phyloP scores from a whole-genome alignment of 1,140 invertebrate species.

The Drosophila mauritiana region DNA sequence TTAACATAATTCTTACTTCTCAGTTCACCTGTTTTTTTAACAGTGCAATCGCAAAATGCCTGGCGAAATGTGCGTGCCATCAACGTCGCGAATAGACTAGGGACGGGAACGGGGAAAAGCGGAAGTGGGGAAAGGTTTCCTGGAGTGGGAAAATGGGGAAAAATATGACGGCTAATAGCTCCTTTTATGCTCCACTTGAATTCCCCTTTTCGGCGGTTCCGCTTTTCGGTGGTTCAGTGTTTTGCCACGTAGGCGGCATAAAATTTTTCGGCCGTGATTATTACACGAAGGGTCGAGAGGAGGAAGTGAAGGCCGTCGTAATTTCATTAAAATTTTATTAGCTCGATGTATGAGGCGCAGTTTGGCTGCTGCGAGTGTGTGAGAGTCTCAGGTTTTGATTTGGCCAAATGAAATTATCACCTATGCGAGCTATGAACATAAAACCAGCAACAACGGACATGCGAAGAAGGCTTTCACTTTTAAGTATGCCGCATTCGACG shows the following conservation, averaged over 20 bases:
- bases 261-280: constrained; percentile 72
- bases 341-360: constrained; percentile 64
- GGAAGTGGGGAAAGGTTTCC: background rate
- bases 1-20: no score
- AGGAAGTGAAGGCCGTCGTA: constrained; percentile 44
- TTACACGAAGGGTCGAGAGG: constrained; percentile 63
- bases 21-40: no score
- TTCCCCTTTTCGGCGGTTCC: constrained; percentile 25
- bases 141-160: constrained; percentile 19
- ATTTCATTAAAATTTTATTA: constrained; percentile 84
- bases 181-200: constrained; percentile 75
- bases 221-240: constrained; percentile 1
- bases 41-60: constrained; percentile 19
- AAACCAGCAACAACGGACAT: constrained; percentile 19
- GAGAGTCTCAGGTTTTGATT: constrained; percentile 46
- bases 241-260: constrained; percentile 68
- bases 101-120: constrained; percentile 9
- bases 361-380: constrained; percentile 10
- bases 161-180: constrained; percentile 69
- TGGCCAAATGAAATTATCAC: constrained; percentile 81
- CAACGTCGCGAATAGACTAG: constrained; percentile 50
- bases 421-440: constrained; percentile 67
- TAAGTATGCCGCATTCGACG: constrained; percentile 2
- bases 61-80: constrained; percentile 46
- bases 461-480: constrained; percentile 28